These are phyloP conservation scores for Willisornis vidua DNA, from an alignment of 2,113 vertebrate species.

Conservation along the genomic window DNA sequence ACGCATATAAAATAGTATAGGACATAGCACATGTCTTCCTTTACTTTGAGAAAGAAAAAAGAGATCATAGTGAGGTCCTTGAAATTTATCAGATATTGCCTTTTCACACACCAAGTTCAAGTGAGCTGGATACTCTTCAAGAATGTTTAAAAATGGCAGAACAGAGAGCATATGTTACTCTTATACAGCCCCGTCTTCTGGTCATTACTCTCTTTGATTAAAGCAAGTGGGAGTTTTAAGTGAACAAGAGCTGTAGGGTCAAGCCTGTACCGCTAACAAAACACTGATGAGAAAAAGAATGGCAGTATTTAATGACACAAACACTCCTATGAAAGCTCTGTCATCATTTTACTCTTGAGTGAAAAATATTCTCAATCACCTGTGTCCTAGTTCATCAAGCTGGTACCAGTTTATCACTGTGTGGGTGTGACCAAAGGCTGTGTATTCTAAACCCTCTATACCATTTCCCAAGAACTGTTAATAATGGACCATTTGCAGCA, in stretches of 20 bases:
- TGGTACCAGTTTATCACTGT: too few relatives aligned
- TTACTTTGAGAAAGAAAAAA: neutral
- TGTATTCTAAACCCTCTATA: too few relatives aligned
- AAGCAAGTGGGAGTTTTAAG: neutral
- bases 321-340: neutral
- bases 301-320: neutral
- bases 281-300: neutral
- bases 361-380: neutral
- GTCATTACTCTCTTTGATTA: neutral
- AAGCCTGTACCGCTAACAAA: neutral
- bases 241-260: neutral
- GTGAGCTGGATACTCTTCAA: neutral
- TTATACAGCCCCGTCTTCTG: neutral
- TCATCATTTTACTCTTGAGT: neutral
- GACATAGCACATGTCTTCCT: neutral
- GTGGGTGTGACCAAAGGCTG: too few relatives aligned
- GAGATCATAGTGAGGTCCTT: neutral
- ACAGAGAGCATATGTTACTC: neutral
- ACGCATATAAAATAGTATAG: neutral
- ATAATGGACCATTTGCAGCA: too few relatives aligned
- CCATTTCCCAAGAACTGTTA: too few relatives aligned
- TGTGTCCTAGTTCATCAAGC: neutral
- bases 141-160: neutral
- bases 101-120: neutral
- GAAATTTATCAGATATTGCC: neutral